Evolutionary conservation across 53 echinoderm and acorn worm species (phyloP).

Genomic region (Actinopyga echinites): DNA sequence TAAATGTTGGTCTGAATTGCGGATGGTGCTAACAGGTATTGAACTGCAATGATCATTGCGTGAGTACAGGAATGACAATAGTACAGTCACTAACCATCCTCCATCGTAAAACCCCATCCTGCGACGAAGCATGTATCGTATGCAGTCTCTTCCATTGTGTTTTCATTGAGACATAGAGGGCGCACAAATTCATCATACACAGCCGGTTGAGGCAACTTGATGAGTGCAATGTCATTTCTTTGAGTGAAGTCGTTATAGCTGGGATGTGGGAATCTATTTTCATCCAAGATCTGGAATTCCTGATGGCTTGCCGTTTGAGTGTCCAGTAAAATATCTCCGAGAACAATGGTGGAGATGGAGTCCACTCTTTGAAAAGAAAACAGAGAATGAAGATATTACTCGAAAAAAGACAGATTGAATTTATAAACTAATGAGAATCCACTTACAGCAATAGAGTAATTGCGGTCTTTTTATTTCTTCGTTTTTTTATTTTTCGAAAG

Average conservation of each 20-base stretch:
- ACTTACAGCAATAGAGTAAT: not conserved
- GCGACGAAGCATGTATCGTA: conserved; percentile 13
- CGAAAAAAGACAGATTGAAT: too few species aligned
- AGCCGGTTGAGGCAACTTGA: not conserved
- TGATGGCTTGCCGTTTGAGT: not conserved
- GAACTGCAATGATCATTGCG: too few species aligned
- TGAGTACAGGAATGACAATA: too few species aligned
- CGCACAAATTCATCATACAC: conserved; percentile 21
- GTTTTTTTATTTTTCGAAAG: too few species aligned
- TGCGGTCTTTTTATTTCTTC: too few species aligned
- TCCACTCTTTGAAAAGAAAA: not conserved
- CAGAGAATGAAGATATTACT: not conserved
- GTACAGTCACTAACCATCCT: not conserved
- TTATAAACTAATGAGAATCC: not conserved
- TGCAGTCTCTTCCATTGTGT: not conserved
- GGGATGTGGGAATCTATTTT: not conserved
- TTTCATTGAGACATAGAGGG: conserved; percentile 5
- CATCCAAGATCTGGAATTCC: not conserved
- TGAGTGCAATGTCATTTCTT: conserved; percentile 30
- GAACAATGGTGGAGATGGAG: not conserved
- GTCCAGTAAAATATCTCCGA: conserved; percentile 3
- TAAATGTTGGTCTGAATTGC: too few species aligned
- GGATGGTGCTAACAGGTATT: too few species aligned
- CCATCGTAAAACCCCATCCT: conserved; percentile 19
- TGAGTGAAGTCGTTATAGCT: conserved; percentile 17